A percentile compares a stretch with the other conserved stretches of the same genome.
Conservation (phyloP, 1,140 invertebrate species). For the Aleiodes sp. region DNA sequence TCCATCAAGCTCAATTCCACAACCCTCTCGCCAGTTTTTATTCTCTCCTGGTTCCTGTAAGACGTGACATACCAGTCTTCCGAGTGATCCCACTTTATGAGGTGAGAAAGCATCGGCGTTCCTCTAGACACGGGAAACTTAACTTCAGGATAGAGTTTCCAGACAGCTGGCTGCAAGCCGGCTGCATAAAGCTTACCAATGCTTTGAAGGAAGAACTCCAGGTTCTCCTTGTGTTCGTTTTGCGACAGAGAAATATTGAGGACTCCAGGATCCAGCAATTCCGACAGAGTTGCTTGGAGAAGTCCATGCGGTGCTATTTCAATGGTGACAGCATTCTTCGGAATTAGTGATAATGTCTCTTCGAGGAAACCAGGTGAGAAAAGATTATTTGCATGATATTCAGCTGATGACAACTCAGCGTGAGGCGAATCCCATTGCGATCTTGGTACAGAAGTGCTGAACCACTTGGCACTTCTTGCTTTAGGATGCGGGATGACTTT, state of each 20-base stretch:
- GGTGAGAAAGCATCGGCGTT: conserved; percentile 77
- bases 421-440: conserved; percentile 77
- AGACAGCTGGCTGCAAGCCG: conserved; percentile 72
- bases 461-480: conserved; percentile 80
- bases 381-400: conserved; percentile 94
- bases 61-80: conserved; percentile 77
- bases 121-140: conserved; percentile 76
- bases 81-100: conserved; percentile 90
- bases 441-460: conserved; percentile 86
- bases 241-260: conserved; percentile 84
- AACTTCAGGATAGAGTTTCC: conserved; percentile 71
- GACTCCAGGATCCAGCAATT: conserved; percentile 68
- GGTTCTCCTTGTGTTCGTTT: conserved; percentile 76
- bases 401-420: conserved; percentile 80
- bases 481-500: conserved; percentile 77
- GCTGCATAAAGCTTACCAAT: conserved; percentile 76
- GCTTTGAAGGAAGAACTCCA: conserved; percentile 75
- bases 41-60: conserved; percentile 70
- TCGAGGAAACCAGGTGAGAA: conserved; percentile 86
- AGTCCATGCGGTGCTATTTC: conserved; percentile 87
- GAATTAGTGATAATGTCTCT: conserved; percentile 80
- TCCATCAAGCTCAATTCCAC: conserved; percentile 72
- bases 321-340: conserved; percentile 80
- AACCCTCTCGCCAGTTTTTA: conserved; percentile 72
- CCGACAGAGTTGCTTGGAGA: conserved; percentile 73